Base-by-base conservation (phyloP, 2,888 invertebrate genomes). In the Iphiclides podalirius region DNA sequence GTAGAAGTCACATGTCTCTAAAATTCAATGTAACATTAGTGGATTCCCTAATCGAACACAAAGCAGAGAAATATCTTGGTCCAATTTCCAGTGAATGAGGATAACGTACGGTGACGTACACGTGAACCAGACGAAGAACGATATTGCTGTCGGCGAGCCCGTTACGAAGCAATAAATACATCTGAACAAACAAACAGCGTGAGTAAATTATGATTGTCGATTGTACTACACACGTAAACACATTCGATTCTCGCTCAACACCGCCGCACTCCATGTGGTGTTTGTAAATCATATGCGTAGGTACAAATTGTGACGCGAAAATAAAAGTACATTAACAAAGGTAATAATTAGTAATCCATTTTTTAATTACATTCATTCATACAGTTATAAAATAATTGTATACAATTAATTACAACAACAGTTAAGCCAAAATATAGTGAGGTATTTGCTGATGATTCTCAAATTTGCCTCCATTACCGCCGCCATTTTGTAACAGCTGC, bases 91-190 rank as follows among this genome's bases (percentile, higher is more conserved):
- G 72, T 75, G 67, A 67, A 72, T 68, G 58, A 62, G 52, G 70
- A 67, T 78, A 80, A 82, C 70, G 77, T 74, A 75, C 74, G 74
- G 75, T 70, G 80, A 79, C 75, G 77, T 71, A 66, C 79, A 75
- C 52, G 49, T 66, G 70, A 75, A 79, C 72, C 81, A 80, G 80
- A 66, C 58, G 63, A 60, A 47, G 52, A 52, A 40, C 58, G 56
- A 67, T 81, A 71, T 70, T 70, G 73, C 79, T 59, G 67, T 84
- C 79, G 58, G 55, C 65, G 58, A 60, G 68, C 47, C 60, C 61
- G 65, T 75, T 71, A 57, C 40, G 48, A 31, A 40, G 38, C 54
- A 38, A 53, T 56, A 38, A 53, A 52, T 63, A 66, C 78, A 74
- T 71, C 75, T 79, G 78, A 67, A 61, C 66, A 77, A 80, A 79